Evolutionary conservation across 1,140 invertebrate species (phyloP), one percentile per base, ranked within the genome.

Genomic region (Rhysida immarginata): DNA sequence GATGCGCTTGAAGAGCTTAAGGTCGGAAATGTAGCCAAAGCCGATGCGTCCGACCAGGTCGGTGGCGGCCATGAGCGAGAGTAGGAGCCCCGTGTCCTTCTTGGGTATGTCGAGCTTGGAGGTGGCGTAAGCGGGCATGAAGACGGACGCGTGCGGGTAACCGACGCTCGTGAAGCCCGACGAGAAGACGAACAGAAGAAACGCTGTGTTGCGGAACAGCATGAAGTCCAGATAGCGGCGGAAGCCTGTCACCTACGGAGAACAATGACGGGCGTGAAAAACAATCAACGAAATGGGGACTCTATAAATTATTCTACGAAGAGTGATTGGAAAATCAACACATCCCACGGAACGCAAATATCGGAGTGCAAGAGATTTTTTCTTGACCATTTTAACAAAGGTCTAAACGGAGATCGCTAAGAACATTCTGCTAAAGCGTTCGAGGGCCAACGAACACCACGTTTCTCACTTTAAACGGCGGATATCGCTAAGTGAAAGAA

Each of bases 41-140:
- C 80, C 78, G 2, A 85, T 70, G 46, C 82, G 72, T 0, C 83
- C 82, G 54, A 76, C 76, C 0, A 85, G 65, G 62, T 85, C 83
- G 26, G 83, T 67, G 1, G 77, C 78, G 0, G 55, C 26, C 5
- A 11, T 27, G 24, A 56, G 27, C 2, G 55, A 56, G 11, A 56
- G 18, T 2, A 56, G 46, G 2, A 56, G 16, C 5, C 26, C 45
- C 8, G 46, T 20, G 23, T 56, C 46, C 5, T 14, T 8, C 35
- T 56, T 56, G 27, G 20, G n/a, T 18, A 49, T 41, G 3, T 46
- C 55, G 11, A 50, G 3, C 14, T 48, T 23, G 35, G 55, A 24
- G 3, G 13, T 18, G 3, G 55, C 44, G 51, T 53, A 51, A n/a
- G 55, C 55, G 3, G 55, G 55, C 44, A 56, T 25, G 25, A 56